phyloP scores from a whole-genome alignment of 2,113 vertebrate species.

The Acrocephalus kingi region DNA sequence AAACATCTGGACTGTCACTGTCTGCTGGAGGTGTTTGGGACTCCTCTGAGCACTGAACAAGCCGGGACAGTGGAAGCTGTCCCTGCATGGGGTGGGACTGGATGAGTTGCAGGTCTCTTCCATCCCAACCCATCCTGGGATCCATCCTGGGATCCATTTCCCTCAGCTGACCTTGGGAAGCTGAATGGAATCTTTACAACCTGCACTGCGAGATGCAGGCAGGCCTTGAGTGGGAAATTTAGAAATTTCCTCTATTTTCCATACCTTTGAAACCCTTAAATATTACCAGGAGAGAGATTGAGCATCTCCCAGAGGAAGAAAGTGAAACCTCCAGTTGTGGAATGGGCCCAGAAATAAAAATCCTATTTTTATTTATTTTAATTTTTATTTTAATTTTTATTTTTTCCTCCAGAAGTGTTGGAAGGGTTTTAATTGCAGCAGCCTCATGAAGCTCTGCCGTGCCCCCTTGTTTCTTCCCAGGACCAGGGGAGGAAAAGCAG shows the following conservation, averaged over 20 bases:
- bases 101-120: background rate
- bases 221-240: background rate
- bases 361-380: background rate
- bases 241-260: background rate
- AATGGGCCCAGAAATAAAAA: background rate
- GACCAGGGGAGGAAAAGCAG: background rate
- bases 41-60: too few relatives aligned
- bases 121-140: background rate
- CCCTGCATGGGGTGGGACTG: background rate
- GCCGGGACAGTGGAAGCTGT: background rate
- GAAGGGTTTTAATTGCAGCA: background rate
- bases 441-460: background rate
- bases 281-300: background rate
- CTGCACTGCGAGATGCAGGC: background rate
- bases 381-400: background rate
- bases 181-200: background rate
- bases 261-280: background rate
- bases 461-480: background rate
- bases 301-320: background rate
- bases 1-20: background rate
- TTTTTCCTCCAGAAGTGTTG: accelerated
- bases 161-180: too few relatives aligned
- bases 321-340: background rate
- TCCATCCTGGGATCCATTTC: too few relatives aligned
- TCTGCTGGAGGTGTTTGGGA: background rate